phyloP scores from a whole-genome alignment of 2,797 vertebrate genomes.

The Tokudaia muenninki region DNA sequence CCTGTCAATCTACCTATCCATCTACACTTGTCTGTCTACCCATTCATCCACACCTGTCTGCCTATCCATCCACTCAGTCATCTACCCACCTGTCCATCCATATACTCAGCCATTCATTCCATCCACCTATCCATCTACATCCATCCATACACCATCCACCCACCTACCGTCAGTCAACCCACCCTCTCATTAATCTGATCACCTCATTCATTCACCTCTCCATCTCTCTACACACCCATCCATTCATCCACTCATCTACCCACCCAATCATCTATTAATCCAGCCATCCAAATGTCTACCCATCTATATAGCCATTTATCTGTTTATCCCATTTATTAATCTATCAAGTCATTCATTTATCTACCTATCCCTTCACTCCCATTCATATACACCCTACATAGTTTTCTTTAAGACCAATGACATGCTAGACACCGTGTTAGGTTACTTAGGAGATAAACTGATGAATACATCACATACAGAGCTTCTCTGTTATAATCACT shows the following conservation, averaged over 20 bases:
- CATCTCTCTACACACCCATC: not conserved
- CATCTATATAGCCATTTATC: not conserved
- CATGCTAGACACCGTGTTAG: not conserved
- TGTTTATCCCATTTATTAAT: not conserved
- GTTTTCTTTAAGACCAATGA: not conserved
- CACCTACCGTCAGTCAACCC: not conserved
- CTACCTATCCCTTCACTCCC: not conserved
- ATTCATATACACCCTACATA: not conserved
- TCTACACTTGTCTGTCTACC: no score
- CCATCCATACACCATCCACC: not conserved
- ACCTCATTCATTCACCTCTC: not conserved
- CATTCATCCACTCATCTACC: not conserved
- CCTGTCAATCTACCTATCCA: no score
- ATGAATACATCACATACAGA: not conserved
- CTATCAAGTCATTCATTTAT: not conserved
- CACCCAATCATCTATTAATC: not conserved
- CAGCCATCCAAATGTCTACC: not conserved
- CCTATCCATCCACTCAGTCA: not conserved
- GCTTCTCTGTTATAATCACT: constrained; percentile 17
- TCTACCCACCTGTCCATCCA: not conserved
- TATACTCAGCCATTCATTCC: not conserved
- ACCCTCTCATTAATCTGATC: not conserved
- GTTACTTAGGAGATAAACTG: not conserved
- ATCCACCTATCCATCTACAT: not conserved
- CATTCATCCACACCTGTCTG: not conserved